Evolutionary conservation across 2,113 vertebrate genomes (phyloP).

Genomic region (Morone saxatilis): DNA sequence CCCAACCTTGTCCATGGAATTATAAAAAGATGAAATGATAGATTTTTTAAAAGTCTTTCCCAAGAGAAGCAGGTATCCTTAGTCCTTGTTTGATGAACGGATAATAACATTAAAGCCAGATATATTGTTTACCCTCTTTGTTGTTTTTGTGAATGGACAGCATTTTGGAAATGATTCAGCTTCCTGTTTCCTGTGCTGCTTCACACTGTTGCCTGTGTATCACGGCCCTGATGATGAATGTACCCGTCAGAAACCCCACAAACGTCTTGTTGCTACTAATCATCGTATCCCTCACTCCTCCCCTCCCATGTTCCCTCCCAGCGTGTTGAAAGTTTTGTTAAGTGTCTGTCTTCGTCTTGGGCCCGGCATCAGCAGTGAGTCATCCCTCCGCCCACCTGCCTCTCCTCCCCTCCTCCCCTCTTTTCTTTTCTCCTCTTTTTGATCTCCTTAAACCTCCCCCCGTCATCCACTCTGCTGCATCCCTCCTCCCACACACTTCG

Average conservation of each 20-base stretch:
- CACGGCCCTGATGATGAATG: slow-evolving; percentile 51
- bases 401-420: slow-evolving; percentile 18
- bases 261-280: slow-evolving; percentile 42
- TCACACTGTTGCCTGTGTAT: slow-evolving; percentile 47
- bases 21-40: not conserved
- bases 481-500: slow-evolving; percentile 47
- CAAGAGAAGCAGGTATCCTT: not conserved
- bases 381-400: slow-evolving; percentile 58
- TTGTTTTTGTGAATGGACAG: slow-evolving; percentile 17
- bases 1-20: slow-evolving; percentile 18
- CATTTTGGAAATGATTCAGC: slow-evolving; percentile 1
- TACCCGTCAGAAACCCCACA: slow-evolving; percentile 34
- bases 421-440: slow-evolving; percentile 35
- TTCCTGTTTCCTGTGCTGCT: slow-evolving; percentile 49
- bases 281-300: slow-evolving; percentile 24
- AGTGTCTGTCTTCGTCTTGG: slow-evolving; percentile 59
- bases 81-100: not conserved
- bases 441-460: slow-evolving; percentile 51
- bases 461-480: slow-evolving; percentile 29
- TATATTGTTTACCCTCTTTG: not conserved
- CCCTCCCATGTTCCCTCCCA: slow-evolving; percentile 34
- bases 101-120: not conserved
- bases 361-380: slow-evolving; percentile 58
- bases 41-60: not conserved
- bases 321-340: slow-evolving; percentile 53